A percentile compares a stretch with the other conserved stretches of the same genome.
Evolutionary conservation across 2,797 vertebrate genomes (phyloP).

Genomic region (Oophaga sylvatica): DNA sequence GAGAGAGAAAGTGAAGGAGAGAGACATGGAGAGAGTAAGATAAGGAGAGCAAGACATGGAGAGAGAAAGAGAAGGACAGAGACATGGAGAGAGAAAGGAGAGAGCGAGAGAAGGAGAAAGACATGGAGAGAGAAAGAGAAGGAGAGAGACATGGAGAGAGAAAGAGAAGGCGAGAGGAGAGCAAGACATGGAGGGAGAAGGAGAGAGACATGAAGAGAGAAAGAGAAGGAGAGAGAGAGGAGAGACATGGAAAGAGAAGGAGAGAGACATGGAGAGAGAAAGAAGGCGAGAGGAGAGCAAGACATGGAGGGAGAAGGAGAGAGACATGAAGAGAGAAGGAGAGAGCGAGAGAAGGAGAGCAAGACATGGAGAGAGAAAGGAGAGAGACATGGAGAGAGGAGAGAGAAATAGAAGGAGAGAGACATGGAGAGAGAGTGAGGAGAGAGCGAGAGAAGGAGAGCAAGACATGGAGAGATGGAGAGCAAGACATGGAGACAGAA

Average conservation of each 20-base stretch:
- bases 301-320: too few relatives aligned
- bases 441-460: not conserved
- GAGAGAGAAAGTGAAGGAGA: not conserved
- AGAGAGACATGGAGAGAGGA: not conserved
- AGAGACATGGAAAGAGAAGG: too few relatives aligned
- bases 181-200: not conserved
- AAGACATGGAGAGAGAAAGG: not conserved
- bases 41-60: not conserved
- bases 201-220: not conserved
- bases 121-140: not conserved
- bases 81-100: not conserved
- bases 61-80: not conserved
- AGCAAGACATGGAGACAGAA: not conserved
- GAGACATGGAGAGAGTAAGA: not conserved
- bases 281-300: too few relatives aligned
- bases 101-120: not conserved
- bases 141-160: not conserved
- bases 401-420: not conserved
- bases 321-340: too few relatives aligned
- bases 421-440: not conserved
- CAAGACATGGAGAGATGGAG: not conserved
- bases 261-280: too few relatives aligned
- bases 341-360: not conserved
- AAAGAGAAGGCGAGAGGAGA: not conserved
- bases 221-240: too few relatives aligned